A percentile compares a stretch with the other conserved stretches of the same genome.
These are phyloP conservation scores for Drosophila dives DNA, from an alignment of 2,888 invertebrate genomes.

Conservation along the genomic window DNA sequence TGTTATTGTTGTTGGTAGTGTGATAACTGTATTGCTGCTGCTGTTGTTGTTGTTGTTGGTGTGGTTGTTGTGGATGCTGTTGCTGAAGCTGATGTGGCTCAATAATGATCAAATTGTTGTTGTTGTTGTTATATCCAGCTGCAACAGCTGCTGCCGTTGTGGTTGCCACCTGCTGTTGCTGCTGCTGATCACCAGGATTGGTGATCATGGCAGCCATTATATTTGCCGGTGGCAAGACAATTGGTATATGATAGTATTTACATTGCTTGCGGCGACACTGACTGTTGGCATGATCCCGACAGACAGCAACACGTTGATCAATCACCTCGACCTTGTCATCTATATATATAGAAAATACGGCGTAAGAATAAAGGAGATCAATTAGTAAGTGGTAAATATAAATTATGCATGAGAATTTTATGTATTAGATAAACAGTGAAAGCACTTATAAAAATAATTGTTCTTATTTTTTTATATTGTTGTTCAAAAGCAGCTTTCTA, in stretches of 20 bases:
- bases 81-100: conserved; percentile 81
- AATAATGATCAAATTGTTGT: conserved; percentile 80
- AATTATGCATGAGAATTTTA: background rate
- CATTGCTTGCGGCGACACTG: conserved; percentile 96
- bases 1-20: conserved; percentile 50
- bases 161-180: conserved; percentile 45
- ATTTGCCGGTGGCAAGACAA: conserved; percentile 93
- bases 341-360: conserved; percentile 84
- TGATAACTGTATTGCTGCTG: conserved; percentile 69
- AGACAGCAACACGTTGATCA: conserved; percentile 97
- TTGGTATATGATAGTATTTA: conserved; percentile 99
- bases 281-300: conserved; percentile 97
- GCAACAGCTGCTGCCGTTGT: conserved; percentile 82
- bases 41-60: conserved; percentile 70
- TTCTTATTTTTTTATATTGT: conserved; percentile 14
- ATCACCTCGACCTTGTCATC: conserved; percentile 97
- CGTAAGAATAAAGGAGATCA: background rate
- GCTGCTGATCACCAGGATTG: conserved; percentile 74
- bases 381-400: conserved; percentile 16
- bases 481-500: conserved; percentile 26
- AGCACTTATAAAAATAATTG: conserved; percentile 68
- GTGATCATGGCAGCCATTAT: conserved; percentile 88
- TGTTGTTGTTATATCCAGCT: conserved; percentile 60
- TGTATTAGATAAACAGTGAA: conserved; percentile 67
- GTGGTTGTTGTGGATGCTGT: conserved; percentile 70